These are phyloP conservation scores for Galleria mellonella DNA, from an alignment of 1,140 invertebrate genomes.

Conservation along the genomic window DNA sequence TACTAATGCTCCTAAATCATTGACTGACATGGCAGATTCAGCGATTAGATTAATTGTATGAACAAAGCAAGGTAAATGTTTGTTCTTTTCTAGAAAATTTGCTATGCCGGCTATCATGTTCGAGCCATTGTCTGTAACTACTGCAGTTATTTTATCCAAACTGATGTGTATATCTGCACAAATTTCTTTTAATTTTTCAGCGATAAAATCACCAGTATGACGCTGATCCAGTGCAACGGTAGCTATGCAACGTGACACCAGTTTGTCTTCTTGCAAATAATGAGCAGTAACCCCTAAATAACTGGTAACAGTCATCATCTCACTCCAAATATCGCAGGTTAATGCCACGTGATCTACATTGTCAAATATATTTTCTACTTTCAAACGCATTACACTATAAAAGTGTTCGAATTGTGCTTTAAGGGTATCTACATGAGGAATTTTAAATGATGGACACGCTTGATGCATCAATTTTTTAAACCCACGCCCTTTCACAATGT, in stretches of 20 bases:
- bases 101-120: constrained; percentile 14
- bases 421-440: constrained; percentile 11
- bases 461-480: constrained; percentile 18
- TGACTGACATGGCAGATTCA: constrained; percentile 17
- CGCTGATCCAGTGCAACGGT: constrained; percentile 18
- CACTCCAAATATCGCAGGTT: constrained; percentile 22
- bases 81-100: constrained; percentile 15
- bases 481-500: constrained; percentile 7
- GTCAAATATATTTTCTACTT: constrained; percentile 20
- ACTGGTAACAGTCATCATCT: constrained; percentile 20
- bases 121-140: constrained; percentile 15
- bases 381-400: constrained; percentile 10
- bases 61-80: constrained; percentile 21
- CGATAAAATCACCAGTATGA: constrained; percentile 15
- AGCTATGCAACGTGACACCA: constrained; percentile 15
- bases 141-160: constrained; percentile 13
- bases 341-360: constrained; percentile 14
- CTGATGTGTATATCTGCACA: constrained; percentile 14
- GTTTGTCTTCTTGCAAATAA: constrained; percentile 18
- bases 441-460: constrained; percentile 15
- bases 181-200: constrained; percentile 16
- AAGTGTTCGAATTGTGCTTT: constrained; percentile 12
- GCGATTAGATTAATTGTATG: constrained; percentile 17
- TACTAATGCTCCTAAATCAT: constrained; percentile 16
- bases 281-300: constrained; percentile 21